These are phyloP conservation scores for Sebastes fasciatus DNA, from an alignment of 2,113 vertebrate genomes.

Conservation along the genomic window DNA sequence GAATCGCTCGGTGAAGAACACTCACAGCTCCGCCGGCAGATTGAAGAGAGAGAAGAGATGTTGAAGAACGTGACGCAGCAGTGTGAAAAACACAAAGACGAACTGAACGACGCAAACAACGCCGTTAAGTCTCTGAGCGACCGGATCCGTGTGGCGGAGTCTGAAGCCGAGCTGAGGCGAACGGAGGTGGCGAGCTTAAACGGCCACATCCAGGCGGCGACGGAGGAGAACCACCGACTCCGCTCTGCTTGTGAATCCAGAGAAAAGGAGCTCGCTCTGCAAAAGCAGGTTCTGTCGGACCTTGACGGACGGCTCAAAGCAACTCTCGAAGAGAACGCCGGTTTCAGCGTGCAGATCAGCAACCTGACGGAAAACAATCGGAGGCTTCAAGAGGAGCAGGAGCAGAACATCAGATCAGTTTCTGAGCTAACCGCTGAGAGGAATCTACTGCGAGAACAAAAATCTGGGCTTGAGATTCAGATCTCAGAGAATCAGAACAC, in stretches of 20 bases:
- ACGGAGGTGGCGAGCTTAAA: constrained; percentile 70
- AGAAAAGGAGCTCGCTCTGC: constrained; percentile 74
- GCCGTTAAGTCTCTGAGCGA: constrained; percentile 66
- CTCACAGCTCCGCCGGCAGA: constrained; percentile 58
- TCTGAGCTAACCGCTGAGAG: constrained; percentile 71
- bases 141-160: constrained; percentile 70
- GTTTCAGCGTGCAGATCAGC: constrained; percentile 70
- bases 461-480: constrained; percentile 64
- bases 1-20: constrained; percentile 73
- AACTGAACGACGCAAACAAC: constrained; percentile 74
- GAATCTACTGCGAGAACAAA: constrained; percentile 71
- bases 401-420: constrained; percentile 63
- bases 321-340: constrained; percentile 41
- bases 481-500: constrained; percentile 70
- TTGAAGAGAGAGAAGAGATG: constrained; percentile 75
- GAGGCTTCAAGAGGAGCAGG: constrained; percentile 78
- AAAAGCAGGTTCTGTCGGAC: constrained; percentile 63
- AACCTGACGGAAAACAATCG: constrained; percentile 77
- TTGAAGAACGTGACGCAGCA: constrained; percentile 70
- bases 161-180: constrained; percentile 66
- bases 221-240: constrained; percentile 81
- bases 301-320: constrained; percentile 64
- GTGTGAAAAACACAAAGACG: constrained; percentile 71
- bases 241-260: constrained; percentile 69
- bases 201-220: constrained; percentile 65